Base-by-base conservation (phyloP, 1,140 invertebrate genomes). In the Bradynema listronoti region DNA sequence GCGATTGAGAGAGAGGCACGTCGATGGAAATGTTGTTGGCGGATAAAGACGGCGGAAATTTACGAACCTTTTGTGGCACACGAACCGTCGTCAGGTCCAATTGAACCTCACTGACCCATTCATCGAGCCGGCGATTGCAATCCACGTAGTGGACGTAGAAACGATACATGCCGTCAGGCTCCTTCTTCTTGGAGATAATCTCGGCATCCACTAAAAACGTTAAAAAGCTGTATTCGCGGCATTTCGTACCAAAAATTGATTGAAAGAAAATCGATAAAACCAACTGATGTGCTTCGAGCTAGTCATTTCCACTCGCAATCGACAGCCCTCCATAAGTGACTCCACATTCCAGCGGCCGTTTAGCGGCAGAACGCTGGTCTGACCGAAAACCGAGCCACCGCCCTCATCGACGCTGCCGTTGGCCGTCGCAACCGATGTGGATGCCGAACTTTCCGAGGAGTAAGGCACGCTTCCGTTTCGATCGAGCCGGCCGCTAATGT, bases 111-210 rank as follows among this genome's bases (percentile, higher is more conserved):
- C 16, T 59, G 32, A 72, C 58, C 67, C 67, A 69, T 25, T 69
- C 70, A 27, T 69, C 67, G 25, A 69, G 43, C 11, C 67, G 56
- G 0, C 67, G 70, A 32, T 69, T 69, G 43, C 69, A 69, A 34
- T 68, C 70, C 22, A 69, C 32, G 33, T 72, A 69, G 29, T 69
- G 67, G 2, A 69, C 69, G 34, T 69, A 69, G 43, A 73, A 69
- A 11, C 27, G 27, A 9, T 33, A 55, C 0, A 22, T 32, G 4
- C 65, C 57, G 11, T 64, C 49, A 9, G 7, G 11, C 7, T 41
- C 41, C 16, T 32, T 57, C 6, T 34, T 42, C 24, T 52, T 69
- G 7, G 56, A 58, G 6, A 72, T 53, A 14, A 69, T 46, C 32
- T 69, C 67, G n/a, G 67, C 67, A 16, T 73, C 65, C 22, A 29